phyloP scores from a whole-genome alignment of 2,888 invertebrate genomes.

The Morpho achilles region DNA sequence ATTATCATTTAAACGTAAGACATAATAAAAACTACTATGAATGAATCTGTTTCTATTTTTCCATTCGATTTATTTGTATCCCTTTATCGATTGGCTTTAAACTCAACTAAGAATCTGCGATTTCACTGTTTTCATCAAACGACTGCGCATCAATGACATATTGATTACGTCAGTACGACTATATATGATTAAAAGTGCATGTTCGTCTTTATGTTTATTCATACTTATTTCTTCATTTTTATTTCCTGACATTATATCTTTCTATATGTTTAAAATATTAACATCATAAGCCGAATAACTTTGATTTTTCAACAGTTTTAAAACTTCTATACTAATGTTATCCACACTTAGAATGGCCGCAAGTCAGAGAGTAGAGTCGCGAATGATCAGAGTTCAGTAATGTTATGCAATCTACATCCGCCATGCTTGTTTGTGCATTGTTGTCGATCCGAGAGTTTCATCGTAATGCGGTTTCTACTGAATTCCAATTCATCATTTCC shows the following conservation, averaged over 20 bases:
- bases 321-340: background rate
- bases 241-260: background rate
- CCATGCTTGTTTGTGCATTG: slow-evolving; percentile 23
- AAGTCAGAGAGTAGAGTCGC: background rate
- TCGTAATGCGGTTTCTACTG: slow-evolving; percentile 24
- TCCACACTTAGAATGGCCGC: too few relatives aligned
- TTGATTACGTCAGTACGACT: background rate
- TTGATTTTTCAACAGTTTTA: background rate
- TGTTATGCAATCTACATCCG: slow-evolving; percentile 16
- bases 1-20: too few relatives aligned
- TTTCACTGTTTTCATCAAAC: slow-evolving; percentile 3
- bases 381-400: background rate
- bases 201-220: background rate
- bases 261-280: too few relatives aligned
- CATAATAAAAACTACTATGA: too few relatives aligned
- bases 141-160: background rate
- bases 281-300: too few relatives aligned
- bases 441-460: slow-evolving; percentile 25
- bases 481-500: slow-evolving; percentile 17
- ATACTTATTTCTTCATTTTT: background rate
- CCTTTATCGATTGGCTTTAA: too few relatives aligned
- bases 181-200: background rate
- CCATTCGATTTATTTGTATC: too few relatives aligned
- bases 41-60: too few relatives aligned
- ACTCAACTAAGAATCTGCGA: background rate